Evolutionary conservation across 2,797 vertebrate species (phyloP).

Genomic region (Gila robusta): DNA sequence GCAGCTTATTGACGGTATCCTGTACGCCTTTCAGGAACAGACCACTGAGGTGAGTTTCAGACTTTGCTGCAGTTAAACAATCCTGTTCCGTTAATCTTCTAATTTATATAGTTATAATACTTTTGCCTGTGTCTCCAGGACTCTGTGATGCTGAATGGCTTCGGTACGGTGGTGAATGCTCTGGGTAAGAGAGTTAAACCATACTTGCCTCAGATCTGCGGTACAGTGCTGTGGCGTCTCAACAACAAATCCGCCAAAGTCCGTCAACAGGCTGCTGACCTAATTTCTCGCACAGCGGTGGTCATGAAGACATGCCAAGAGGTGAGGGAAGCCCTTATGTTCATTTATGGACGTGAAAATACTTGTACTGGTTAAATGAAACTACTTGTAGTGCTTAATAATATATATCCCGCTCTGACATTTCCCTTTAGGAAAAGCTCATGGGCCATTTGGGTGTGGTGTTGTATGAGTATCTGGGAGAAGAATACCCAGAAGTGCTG

Average conservation of each 20-base stretch:
- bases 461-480: constrained; percentile 97
- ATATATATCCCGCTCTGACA: not conserved
- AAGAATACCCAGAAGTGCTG: constrained; percentile 98
- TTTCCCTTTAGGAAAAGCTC: constrained; percentile 90
- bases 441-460: constrained; percentile 99
- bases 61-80: not conserved
- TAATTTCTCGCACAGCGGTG: constrained; percentile 97
- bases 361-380: not conserved
- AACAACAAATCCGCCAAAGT: constrained; percentile 99
- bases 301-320: constrained; percentile 99
- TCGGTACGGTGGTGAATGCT: constrained; percentile 98
- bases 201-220: constrained; percentile 98
- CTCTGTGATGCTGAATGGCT: constrained; percentile 99
- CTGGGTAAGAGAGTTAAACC: constrained; percentile 98
- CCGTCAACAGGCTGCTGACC: constrained; percentile 95
- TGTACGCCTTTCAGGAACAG: constrained; percentile 99
- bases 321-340: constrained; percentile 72
- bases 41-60: constrained; percentile 90
- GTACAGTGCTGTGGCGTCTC: constrained; percentile 98
- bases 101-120: too few relatives aligned
- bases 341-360: not conserved
- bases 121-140: constrained; percentile 79
- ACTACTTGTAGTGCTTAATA: not conserved
- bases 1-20: constrained; percentile 97
- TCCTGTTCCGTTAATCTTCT: not conserved